A percentile compares a stretch with the other conserved stretches of the same genome.
Conservation (phyloP, 2,888 invertebrate species). For the Drosophila atripex region DNA sequence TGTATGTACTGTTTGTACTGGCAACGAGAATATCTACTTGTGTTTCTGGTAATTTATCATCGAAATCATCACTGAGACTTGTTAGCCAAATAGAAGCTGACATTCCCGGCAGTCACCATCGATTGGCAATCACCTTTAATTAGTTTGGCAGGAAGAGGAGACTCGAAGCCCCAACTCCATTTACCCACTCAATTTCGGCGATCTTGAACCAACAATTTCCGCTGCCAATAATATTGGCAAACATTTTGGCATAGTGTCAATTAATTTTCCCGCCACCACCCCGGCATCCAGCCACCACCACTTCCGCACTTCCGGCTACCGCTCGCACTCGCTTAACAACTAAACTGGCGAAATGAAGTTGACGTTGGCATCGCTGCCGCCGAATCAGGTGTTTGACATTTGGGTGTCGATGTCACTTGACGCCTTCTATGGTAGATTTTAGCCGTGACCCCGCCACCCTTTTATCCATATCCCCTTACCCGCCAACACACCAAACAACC, state of each 20-base stretch:
- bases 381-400: constrained; percentile 58
- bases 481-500: constrained; percentile 49
- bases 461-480: neutral
- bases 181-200: constrained; percentile 31
- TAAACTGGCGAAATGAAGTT: constrained; percentile 74
- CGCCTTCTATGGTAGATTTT: constrained; percentile 40
- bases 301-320: constrained; percentile 22
- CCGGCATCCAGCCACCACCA: constrained; percentile 5
- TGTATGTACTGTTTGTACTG: too few relatives aligned
- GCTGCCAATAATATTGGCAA: constrained; percentile 67
- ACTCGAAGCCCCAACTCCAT: constrained; percentile 8
- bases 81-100: neutral
- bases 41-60: neutral
- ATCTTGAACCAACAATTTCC: constrained; percentile 52
- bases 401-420: constrained; percentile 68
- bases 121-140: constrained; percentile 32
- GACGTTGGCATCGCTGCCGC: constrained; percentile 43
- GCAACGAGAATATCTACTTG: neutral
- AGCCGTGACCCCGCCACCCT: constrained; percentile 19
- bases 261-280: constrained; percentile 67
- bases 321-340: constrained; percentile 53
- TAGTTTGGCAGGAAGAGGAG: constrained; percentile 17
- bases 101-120: constrained; percentile 2
- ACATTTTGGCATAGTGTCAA: constrained; percentile 73
- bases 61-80: neutral